Evolutionary conservation across 1,140 invertebrate genomes (phyloP).

Genomic region (Formica exsecta): DNA sequence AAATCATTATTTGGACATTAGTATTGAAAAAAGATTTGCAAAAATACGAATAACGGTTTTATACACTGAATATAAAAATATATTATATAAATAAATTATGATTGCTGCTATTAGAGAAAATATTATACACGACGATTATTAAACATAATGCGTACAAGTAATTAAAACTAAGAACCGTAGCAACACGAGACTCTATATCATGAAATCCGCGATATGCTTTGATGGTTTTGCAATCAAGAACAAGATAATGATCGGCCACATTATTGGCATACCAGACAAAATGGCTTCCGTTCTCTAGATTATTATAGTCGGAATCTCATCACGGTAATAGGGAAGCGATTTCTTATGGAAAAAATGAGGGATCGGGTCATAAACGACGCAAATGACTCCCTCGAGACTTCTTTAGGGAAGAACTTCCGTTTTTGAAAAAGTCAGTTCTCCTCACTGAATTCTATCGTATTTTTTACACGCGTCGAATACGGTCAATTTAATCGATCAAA

Average conservation of each 20-base stretch:
- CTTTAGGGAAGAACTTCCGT: background rate
- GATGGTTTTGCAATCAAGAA: conserved; percentile 56
- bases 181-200: conserved; percentile 25
- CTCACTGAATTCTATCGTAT: background rate
- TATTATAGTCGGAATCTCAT: conserved; percentile 64
- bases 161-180: conserved; percentile 62
- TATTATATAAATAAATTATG: background rate
- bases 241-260: conserved; percentile 31
- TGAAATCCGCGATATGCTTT: conserved; percentile 50
- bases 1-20: conserved; percentile 4
- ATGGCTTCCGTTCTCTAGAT: conserved; percentile 69
- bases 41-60: background rate
- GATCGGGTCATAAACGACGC: conserved; percentile 27
- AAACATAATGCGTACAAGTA: background rate
- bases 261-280: conserved; percentile 44
- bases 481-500: background rate
- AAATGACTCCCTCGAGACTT: background rate
- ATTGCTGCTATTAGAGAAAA: background rate
- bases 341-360: conserved; percentile 23
- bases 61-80: background rate
- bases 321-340: conserved; percentile 49
- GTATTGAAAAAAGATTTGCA: background rate
- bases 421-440: background rate
- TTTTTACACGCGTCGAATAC: background rate
- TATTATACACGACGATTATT: background rate